Evolutionary conservation across 2,113 vertebrate species (phyloP).

Genomic region (Enhydra lutris): DNA sequence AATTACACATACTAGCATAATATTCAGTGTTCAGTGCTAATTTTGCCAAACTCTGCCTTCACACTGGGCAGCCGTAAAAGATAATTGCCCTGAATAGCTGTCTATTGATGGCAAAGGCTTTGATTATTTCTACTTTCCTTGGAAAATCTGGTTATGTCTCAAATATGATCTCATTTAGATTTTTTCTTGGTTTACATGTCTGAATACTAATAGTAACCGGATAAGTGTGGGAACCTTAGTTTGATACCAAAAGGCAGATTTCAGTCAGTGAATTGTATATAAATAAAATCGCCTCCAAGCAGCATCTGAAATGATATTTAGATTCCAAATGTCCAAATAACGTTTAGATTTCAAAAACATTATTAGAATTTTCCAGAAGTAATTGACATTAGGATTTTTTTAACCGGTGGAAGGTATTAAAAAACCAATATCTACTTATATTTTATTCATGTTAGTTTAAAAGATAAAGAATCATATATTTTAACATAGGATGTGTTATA

Average conservation of each 20-base stretch:
- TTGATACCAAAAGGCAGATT: slow-evolving; percentile 75
- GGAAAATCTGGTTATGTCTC: slow-evolving; percentile 73
- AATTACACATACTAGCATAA: slow-evolving; percentile 59
- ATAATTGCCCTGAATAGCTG: slow-evolving; percentile 42
- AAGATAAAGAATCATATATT: not conserved
- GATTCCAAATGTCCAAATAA: slow-evolving; percentile 65
- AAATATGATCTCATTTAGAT: slow-evolving; percentile 81
- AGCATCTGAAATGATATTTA: slow-evolving; percentile 70
- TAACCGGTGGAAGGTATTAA: slow-evolving; percentile 1
- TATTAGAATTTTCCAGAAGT: slow-evolving; percentile 73
- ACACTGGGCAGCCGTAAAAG: slow-evolving; percentile 63
- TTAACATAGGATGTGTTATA: not conserved
- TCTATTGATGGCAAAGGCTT: slow-evolving; percentile 66
- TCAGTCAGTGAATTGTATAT: slow-evolving; percentile 72
- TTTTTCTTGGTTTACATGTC: slow-evolving; percentile 77
- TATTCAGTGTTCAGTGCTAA: slow-evolving; percentile 69
- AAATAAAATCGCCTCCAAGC: slow-evolving; percentile 78
- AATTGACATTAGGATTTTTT: slow-evolving; percentile 60
- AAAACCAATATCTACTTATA: not conserved
- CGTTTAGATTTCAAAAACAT: slow-evolving; percentile 70
- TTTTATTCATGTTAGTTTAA: slow-evolving; percentile 20
- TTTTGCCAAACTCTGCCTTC: slow-evolving; percentile 75
- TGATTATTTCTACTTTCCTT: slow-evolving; percentile 81
- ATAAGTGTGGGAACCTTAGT: slow-evolving; percentile 76
- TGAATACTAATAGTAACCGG: slow-evolving; percentile 81